A percentile compares a stretch with the other conserved stretches of the same genome.
These are phyloP conservation scores for Eumeta japonica DNA, from an alignment of 1,140 invertebrate genomes.

Conservation along the genomic window DNA sequence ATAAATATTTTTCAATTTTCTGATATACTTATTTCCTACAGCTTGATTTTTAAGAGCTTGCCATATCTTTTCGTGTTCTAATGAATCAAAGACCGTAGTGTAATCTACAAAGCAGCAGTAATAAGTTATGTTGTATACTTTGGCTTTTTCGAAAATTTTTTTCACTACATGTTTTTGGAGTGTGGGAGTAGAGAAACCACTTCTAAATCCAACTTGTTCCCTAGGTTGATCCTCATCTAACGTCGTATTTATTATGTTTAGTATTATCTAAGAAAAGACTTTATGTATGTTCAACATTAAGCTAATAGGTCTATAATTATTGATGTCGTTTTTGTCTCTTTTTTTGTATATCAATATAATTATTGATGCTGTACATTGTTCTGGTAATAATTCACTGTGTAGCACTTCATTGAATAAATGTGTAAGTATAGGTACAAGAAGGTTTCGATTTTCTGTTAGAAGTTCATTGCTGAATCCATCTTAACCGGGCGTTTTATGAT, in stretches of 20 bases:
- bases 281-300: too few relatives aligned
- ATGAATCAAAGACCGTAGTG: too few relatives aligned
- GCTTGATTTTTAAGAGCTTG: conserved; percentile 1
- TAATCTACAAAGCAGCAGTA: conserved; percentile 1
- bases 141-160: conserved; percentile 2
- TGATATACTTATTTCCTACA: conserved; percentile 5
- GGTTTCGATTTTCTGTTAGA: background rate
- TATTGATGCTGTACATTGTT: background rate
- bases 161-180: too few relatives aligned
- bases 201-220: conserved; percentile 2
- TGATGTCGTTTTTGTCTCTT: conserved; percentile 2
- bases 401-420: background rate
- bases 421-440: background rate
- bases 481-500: conserved; percentile 12
- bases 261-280: conserved; percentile 1
- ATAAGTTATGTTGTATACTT: background rate
- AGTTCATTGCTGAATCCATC: conserved; percentile 13
- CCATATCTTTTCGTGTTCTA: conserved; percentile 7
- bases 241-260: background rate
- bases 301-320: too few relatives aligned
- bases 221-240: conserved; percentile 1
- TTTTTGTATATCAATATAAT: too few relatives aligned
- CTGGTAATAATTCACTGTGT: background rate
- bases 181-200: background rate
- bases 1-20: conserved; percentile 7